Conservation (phyloP, 2,113 vertebrate genomes). For the Glaucidium brasilianum region DNA sequence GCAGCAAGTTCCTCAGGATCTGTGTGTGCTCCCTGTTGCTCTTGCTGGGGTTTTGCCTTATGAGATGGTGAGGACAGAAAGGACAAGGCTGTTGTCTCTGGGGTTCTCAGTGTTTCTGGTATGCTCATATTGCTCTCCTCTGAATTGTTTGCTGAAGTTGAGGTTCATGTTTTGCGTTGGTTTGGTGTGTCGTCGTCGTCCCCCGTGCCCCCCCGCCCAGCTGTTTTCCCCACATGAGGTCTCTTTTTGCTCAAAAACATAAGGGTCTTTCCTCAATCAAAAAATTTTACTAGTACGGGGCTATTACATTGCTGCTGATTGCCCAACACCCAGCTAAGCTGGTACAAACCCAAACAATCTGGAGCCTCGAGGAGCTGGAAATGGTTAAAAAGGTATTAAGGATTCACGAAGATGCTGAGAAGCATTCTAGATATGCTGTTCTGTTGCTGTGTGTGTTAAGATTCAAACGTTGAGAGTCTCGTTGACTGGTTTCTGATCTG, state of each 20-base stretch:
- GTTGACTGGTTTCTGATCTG: neutral
- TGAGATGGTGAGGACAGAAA: neutral
- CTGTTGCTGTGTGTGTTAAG: neutral
- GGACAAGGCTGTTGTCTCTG: neutral
- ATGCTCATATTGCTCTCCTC: rapidly evolving
- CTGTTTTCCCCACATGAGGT: neutral
- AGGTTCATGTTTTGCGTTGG: rapidly evolving
- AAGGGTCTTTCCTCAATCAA: neutral
- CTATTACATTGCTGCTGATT: neutral
- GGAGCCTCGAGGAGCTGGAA: neutral
- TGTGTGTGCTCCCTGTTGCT: neutral
- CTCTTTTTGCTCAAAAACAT: neutral
- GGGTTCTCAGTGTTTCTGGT: neutral
- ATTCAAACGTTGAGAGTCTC: neutral
- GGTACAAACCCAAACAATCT: neutral
- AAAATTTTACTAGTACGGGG: rapidly evolving
- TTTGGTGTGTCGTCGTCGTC: too few relatives aligned
- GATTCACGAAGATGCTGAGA: neutral
- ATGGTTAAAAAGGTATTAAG: neutral
- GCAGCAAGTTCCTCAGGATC: neutral
- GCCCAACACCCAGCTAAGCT: rapidly evolving
- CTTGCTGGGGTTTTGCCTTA: neutral
- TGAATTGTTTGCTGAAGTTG: neutral
- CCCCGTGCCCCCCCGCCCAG: neutral
- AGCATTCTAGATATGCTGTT: neutral